Evolutionary conservation across 1,140 invertebrate genomes (phyloP).

Genomic region (Plectrocnemia conspersa): DNA sequence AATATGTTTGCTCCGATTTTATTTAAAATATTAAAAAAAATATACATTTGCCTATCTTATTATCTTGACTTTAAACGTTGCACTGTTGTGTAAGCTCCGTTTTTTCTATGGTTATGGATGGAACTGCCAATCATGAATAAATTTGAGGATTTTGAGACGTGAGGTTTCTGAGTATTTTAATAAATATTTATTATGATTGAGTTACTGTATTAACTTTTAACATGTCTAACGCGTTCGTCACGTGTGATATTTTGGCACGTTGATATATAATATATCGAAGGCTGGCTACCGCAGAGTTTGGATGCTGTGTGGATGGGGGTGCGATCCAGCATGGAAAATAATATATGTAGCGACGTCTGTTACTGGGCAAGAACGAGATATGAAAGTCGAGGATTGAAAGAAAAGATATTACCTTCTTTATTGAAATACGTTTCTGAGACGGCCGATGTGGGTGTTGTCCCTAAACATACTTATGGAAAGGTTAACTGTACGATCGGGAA

Average conservation of each 20-base stretch:
- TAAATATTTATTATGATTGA: no score
- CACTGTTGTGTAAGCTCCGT: no score
- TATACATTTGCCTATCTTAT: no score
- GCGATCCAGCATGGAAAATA: constrained; percentile 26
- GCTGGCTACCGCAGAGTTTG: constrained; percentile 1
- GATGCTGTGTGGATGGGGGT: not conserved
- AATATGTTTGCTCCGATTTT: no score
- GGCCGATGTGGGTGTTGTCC: not conserved
- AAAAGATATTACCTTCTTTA: constrained; percentile 35
- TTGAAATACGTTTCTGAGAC: constrained; percentile 29
- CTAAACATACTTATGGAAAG: constrained; percentile 2
- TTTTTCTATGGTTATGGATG: no score
- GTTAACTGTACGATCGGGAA: constrained; percentile 7
- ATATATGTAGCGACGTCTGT: constrained; percentile 36
- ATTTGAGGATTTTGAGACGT: no score
- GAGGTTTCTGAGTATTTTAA: no score
- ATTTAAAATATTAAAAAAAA: no score
- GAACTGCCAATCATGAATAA: no score
- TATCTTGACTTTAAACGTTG: no score
- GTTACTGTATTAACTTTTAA: no score
- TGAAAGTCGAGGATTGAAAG: constrained; percentile 34
- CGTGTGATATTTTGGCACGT: constrained; percentile 4
- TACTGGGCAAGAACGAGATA: constrained; percentile 33
- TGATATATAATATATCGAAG: not conserved
- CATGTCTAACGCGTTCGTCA: no score